Evolutionary conservation across 2,113 vertebrate species (phyloP).

Genomic region (Castor canadensis): DNA sequence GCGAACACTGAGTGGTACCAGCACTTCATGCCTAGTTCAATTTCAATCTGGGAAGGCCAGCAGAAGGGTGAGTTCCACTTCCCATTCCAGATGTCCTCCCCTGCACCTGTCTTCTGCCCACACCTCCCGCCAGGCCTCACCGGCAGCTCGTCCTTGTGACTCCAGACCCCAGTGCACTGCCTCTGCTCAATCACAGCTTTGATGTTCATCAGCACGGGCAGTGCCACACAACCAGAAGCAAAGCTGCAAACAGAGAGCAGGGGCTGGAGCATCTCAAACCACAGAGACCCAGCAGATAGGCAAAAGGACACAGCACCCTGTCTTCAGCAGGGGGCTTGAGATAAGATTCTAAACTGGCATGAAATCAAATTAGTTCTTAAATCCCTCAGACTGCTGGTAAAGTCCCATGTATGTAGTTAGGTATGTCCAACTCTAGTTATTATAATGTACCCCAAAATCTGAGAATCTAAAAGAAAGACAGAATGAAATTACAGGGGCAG

Average conservation of each 20-base stretch:
- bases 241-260: constrained; percentile 83
- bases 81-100: neutral
- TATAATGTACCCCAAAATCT: neutral
- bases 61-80: neutral
- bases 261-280: neutral
- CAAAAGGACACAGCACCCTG: neutral
- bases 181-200: constrained; percentile 94
- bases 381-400: neutral
- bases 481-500: neutral
- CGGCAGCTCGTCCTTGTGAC: constrained; percentile 92
- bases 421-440: neutral
- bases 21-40: constrained; percentile 94
- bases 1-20: constrained; percentile 95
- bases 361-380: neutral
- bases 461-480: neutral
- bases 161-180: constrained; percentile 93
- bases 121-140: constrained; percentile 77
- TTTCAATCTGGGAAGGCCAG: constrained; percentile 87
- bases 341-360: neutral
- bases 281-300: neutral
- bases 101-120: neutral
- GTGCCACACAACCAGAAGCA: constrained; percentile 92
- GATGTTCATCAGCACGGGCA: constrained; percentile 94
- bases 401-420: neutral
- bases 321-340: accelerated